Base-by-base conservation (phyloP, 2,888 invertebrate genomes). In the Agrypnus murinus region DNA sequence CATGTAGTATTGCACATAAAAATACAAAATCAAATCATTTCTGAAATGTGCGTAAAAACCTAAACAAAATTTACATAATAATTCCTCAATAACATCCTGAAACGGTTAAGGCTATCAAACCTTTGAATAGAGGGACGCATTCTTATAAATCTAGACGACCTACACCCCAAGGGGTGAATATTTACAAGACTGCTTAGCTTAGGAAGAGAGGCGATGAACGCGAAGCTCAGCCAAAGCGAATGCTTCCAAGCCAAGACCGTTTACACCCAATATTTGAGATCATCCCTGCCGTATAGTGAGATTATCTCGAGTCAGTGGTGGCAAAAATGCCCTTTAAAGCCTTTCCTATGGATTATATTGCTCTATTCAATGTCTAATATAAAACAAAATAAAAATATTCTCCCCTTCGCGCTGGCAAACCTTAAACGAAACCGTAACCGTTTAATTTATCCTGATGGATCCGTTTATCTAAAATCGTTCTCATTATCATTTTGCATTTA, bases 101-200 rank as follows among this genome's bases (percentile, higher is more conserved):
- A 64, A 63, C 68, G 40, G 55, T 68, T 63, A 68, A 36, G 43
- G 48, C 43, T 60, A 65, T 69, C 69, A 69, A 69, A 60, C 32
- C 25, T 45, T n/a, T 65, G 69, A 69, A 65, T 34, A 25, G 25
- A 25, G 69, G 48, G 59, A 63, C 59, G 25, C 53, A 43, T 62
- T 53, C 62, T 62, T 63, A 67, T 71, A 71, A 67, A 71, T 71
- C 71, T 64, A 31, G 63, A 62, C 71, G 71, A 62, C 63, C 70
- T 73, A 65, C 73, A 70, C 68, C 73, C 72, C 53, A 58, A 62
- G 74, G 77, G 76, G 77, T 77, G 77, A 78, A 78, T 77, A 77
- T 77, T 77, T 77, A 78, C 76, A 73, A 77, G 77, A 74, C 74
- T 74, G 74, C 74, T 72, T 36, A 65, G 71, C 64, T 76, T 76